These are phyloP conservation scores for Enteromius fasciolatus DNA, from an alignment of 2,797 vertebrate species.

Conservation along the genomic window DNA sequence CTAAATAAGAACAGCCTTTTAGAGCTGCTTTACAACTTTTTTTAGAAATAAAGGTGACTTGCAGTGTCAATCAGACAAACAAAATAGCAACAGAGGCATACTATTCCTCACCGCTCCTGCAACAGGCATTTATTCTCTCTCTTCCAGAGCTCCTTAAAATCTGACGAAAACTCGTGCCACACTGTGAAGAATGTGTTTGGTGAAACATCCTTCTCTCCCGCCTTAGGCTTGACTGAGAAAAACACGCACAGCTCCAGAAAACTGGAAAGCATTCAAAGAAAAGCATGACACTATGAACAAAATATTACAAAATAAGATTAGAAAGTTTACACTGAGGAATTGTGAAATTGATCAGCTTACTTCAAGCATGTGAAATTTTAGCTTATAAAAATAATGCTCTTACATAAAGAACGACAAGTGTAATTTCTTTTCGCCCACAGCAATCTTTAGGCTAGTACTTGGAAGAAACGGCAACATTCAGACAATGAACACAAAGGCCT, in stretches of 20 bases:
- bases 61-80: not conserved
- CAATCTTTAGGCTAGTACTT: slow-evolving; percentile 53
- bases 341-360: slow-evolving; percentile 65
- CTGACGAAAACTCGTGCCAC: slow-evolving; percentile 98
- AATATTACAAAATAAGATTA: slow-evolving; percentile 67
- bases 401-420: slow-evolving; percentile 43
- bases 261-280: slow-evolving; percentile 76
- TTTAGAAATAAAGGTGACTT: not conserved
- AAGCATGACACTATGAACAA: slow-evolving; percentile 59
- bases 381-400: slow-evolving; percentile 63
- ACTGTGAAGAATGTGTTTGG: slow-evolving; percentile 91
- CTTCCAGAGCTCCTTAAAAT: slow-evolving; percentile 98
- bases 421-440: slow-evolving; percentile 43
- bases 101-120: slow-evolving; percentile 85
- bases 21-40: not conserved
- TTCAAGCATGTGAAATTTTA: slow-evolving; percentile 66
- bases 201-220: slow-evolving; percentile 93
- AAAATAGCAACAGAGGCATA: not conserved
- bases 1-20: not conserved
- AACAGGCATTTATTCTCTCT: slow-evolving; percentile 93
- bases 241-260: slow-evolving; percentile 91
- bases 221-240: slow-evolving; percentile 95
- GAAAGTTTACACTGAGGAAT: slow-evolving; percentile 59
- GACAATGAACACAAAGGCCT: slow-evolving; percentile 44
- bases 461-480: slow-evolving; percentile 53